These are phyloP conservation scores for Brachypalpus laphriformis DNA, from an alignment of 2,888 invertebrate species.

Conservation along the genomic window DNA sequence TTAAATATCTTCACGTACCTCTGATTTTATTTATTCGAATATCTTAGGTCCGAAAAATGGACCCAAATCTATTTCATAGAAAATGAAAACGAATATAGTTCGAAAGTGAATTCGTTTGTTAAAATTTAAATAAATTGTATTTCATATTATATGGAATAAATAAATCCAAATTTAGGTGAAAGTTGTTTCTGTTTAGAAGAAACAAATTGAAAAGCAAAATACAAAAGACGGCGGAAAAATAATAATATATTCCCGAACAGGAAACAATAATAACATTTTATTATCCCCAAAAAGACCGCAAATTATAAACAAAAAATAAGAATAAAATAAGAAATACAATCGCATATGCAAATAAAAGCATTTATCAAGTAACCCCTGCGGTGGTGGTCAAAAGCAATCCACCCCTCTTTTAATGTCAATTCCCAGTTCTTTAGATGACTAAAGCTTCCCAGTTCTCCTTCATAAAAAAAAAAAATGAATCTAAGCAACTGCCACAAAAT, in stretches of 20 bases:
- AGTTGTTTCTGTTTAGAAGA: conserved; percentile 15
- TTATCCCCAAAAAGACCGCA: not conserved
- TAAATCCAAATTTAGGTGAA: not conserved
- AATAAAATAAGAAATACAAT: not conserved
- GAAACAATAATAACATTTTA: conserved; percentile 5
- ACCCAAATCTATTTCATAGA: conserved; percentile 21
- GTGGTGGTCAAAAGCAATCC: not conserved
- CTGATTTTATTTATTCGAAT: not conserved
- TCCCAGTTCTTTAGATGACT: not conserved
- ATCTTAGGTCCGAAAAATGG: not conserved
- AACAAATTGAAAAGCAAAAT: not conserved
- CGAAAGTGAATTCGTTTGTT: conserved; percentile 41
- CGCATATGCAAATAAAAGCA: conserved; percentile 23
- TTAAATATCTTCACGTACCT: conserved; percentile 64
- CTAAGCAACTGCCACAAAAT: not conserved
- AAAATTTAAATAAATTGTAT: conserved; percentile 34
- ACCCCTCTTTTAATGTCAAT: not conserved
- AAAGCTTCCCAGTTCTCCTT: not conserved
- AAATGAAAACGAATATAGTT: conserved; percentile 49
- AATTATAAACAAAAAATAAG: not conserved
- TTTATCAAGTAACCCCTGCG: conserved; percentile 1
- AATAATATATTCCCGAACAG: conserved; percentile 2
- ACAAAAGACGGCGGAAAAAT: not conserved
- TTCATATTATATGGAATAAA: not conserved
- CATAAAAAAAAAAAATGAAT: not conserved